These are phyloP conservation scores for Pontoporia blainvillei DNA, from an alignment of 2,113 vertebrate genomes.

Conservation along the genomic window DNA sequence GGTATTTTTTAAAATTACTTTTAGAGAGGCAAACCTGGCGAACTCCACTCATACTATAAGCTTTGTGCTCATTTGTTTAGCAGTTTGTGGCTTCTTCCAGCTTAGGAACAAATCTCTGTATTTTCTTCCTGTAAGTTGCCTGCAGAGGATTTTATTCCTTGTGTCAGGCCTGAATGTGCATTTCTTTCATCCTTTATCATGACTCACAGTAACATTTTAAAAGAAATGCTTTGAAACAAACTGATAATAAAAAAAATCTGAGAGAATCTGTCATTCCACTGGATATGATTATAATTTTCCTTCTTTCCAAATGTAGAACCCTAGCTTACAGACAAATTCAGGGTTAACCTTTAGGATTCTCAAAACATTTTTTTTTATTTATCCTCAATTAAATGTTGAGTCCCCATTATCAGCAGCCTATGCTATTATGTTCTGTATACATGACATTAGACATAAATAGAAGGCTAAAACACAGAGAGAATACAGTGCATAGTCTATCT, in stretches of 20 bases:
- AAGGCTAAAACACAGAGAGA: neutral
- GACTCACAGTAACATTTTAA: neutral
- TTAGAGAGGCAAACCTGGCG: neutral
- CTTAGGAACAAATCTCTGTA: neutral
- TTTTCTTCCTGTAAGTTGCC: neutral
- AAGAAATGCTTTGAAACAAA: neutral
- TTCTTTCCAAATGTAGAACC: neutral
- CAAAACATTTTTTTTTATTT: neutral
- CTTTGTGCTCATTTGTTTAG: neutral
- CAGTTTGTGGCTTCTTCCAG: neutral
- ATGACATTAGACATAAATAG: neutral
- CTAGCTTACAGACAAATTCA: neutral
- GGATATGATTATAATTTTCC: neutral
- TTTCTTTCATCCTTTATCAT: neutral
- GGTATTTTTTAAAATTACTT: neutral
- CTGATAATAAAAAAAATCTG: neutral
- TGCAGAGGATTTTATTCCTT: neutral
- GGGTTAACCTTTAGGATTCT: neutral
- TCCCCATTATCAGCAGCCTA: neutral
- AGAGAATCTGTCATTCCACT: neutral
- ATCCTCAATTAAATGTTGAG: neutral
- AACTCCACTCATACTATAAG: neutral
- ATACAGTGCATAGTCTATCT: accelerated
- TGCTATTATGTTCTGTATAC: neutral
- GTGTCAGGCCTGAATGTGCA: neutral